phyloP scores from a whole-genome alignment of 1,140 invertebrate species.

The Agraylea sexmaculata region DNA sequence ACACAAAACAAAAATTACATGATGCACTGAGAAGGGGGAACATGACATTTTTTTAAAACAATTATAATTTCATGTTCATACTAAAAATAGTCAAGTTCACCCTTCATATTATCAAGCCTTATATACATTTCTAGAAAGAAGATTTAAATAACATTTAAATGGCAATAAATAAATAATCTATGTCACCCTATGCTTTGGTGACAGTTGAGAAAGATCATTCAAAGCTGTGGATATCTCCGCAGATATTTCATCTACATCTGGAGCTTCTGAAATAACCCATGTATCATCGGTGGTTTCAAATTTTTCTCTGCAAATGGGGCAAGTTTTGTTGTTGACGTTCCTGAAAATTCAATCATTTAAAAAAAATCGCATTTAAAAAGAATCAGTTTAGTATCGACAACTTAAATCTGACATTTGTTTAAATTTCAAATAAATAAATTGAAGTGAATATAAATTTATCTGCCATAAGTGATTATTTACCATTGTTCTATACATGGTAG shows the following conservation, averaged over 20 bases:
- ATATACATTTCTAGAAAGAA: too few relatives aligned
- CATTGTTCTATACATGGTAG: constrained; percentile 56
- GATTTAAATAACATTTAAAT: too few relatives aligned
- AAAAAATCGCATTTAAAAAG: constrained; percentile 12
- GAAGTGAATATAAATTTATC: neutral
- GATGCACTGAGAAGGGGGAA: too few relatives aligned
- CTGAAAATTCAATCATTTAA: too few relatives aligned
- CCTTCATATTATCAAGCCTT: too few relatives aligned
- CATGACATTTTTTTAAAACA: too few relatives aligned
- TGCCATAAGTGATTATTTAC: constrained; percentile 28
- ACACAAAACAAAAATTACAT: too few relatives aligned
- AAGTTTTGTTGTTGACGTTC: constrained; percentile 54
- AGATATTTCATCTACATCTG: constrained; percentile 47
- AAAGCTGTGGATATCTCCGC: constrained; percentile 37
- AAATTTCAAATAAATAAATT: constrained; percentile 10
- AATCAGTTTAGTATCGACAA: neutral
- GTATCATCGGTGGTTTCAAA: constrained; percentile 50
- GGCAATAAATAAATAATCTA: constrained; percentile 6
- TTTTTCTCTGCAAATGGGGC: constrained; percentile 52
- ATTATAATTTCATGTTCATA: too few relatives aligned
- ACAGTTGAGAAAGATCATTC: constrained; percentile 16
- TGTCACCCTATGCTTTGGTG: constrained; percentile 15
- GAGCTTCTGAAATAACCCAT: constrained; percentile 54
- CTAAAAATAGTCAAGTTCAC: too few relatives aligned
- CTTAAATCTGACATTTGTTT: neutral